Evolutionary conservation across 2,888 invertebrate species (phyloP).

Genomic region (Allolobophora icterica): DNA sequence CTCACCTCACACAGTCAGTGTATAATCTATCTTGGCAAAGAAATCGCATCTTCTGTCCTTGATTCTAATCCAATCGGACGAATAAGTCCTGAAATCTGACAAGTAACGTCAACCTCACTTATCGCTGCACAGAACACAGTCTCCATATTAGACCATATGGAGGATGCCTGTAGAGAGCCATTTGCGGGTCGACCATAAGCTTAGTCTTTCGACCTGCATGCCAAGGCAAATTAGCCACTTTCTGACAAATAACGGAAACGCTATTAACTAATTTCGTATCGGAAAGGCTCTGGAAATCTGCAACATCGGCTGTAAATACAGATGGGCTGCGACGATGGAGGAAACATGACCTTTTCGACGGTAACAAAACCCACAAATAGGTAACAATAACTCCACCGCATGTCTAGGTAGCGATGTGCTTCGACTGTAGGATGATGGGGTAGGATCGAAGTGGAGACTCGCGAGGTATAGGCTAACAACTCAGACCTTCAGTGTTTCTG

Average conservation of each 20-base stretch:
- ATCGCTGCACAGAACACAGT: neutral
- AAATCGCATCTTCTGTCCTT: neutral
- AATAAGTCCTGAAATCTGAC: slow-evolving; percentile 9
- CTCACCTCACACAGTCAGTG: too few species aligned
- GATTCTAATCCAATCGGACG: neutral
- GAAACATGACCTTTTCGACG: neutral
- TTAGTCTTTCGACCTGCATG: neutral
- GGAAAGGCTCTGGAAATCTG: neutral
- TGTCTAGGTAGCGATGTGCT: neutral
- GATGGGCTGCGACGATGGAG: neutral
- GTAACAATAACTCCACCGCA: neutral
- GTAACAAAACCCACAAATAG: neutral
- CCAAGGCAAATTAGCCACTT: neutral
- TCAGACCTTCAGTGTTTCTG: neutral
- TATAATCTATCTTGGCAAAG: neutral
- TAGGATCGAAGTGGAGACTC: neutral
- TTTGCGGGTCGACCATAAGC: neutral
- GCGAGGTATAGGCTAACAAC: neutral
- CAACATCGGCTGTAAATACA: neutral
- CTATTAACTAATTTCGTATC: neutral
- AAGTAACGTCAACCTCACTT: neutral
- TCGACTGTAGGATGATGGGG: neutral
- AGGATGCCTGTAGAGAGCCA: neutral
- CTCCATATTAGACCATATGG: too few species aligned
- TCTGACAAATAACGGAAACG: neutral